A percentile compares a stretch with the other conserved stretches of the same genome.
These are phyloP conservation scores for Rhabdomys pumilio DNA, from an alignment of 2,797 vertebrate species.

Conservation along the genomic window DNA sequence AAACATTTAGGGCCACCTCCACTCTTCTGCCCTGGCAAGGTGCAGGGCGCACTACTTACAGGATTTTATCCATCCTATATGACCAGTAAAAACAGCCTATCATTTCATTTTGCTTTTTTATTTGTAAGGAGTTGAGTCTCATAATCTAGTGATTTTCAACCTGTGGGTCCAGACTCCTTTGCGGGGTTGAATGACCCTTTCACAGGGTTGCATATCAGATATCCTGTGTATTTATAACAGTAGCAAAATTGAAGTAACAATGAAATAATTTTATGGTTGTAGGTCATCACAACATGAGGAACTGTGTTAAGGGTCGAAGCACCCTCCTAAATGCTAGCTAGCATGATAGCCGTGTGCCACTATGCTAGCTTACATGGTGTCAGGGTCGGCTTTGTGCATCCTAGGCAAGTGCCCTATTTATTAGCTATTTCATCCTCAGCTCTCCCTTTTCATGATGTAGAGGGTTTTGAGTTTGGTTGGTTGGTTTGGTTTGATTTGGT, in stretches of 20 bases:
- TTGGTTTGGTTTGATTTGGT: neutral
- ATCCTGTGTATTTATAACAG: neutral
- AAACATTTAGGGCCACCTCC: too few relatives aligned
- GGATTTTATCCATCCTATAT: neutral
- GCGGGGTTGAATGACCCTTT: neutral
- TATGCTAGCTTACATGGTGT: neutral
- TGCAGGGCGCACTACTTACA: neutral
- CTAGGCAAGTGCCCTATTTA: neutral
- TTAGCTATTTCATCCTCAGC: neutral
- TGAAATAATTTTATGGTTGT: neutral
- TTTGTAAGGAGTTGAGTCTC: neutral
- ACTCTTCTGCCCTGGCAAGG: neutral
- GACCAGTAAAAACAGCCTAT: neutral
- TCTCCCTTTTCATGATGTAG: neutral
- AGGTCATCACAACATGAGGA: neutral
- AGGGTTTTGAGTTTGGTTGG: neutral
- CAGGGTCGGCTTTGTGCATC: too few relatives aligned
- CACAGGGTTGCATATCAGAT: neutral
- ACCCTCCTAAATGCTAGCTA: neutral
- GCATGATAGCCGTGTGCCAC: neutral
- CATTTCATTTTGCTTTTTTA: slow-evolving; percentile 13
- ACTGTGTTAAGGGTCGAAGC: neutral
- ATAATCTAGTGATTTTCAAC: neutral
- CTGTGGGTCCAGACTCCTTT: neutral
- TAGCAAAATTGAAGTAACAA: neutral